Percentiles rank a stretch among this genome's conserved stretches.
Evolutionary conservation across 2,797 vertebrate genomes (phyloP).

Genomic region (Numenius phaeopus): DNA sequence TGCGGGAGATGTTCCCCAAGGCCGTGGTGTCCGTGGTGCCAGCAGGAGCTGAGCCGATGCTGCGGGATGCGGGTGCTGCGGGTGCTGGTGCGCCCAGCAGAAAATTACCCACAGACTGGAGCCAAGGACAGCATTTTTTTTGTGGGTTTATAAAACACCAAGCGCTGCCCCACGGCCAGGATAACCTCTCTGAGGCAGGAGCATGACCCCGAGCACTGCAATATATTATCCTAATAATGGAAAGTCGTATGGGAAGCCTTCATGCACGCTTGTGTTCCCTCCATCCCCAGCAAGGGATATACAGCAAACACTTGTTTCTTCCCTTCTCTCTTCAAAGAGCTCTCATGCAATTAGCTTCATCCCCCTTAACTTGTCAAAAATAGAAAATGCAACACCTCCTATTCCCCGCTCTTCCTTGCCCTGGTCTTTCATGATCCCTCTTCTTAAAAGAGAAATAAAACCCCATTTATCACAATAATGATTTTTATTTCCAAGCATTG

Average conservation of each 20-base stretch:
- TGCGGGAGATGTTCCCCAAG: neutral
- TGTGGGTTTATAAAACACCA: neutral
- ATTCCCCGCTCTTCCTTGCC: neutral
- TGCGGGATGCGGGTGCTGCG: rapidly evolving
- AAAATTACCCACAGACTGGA: neutral
- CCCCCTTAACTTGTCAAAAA: neutral
- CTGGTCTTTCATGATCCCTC: neutral
- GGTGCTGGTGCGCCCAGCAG: neutral
- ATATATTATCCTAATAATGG: rapidly evolving
- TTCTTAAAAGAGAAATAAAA: neutral
- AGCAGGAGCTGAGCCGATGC: rapidly evolving
- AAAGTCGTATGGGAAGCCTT: rapidly evolving
- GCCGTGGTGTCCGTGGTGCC: rapidly evolving
- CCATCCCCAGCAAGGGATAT: neutral
- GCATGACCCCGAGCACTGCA: neutral
- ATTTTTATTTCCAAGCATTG: conserved; percentile 29
- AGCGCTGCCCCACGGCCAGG: rapidly evolving
- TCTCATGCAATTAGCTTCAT: neutral
- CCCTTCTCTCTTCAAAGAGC: neutral
- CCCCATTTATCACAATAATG: conserved; percentile 41
- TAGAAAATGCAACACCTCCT: neutral
- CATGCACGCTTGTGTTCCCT: rapidly evolving
- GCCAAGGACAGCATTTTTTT: neutral
- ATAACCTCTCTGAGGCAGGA: neutral
- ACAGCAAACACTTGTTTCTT: neutral